Evolutionary conservation across 2,113 vertebrate genomes (phyloP), one percentile per base, ranked within the genome.

Genomic region (Oreochromis aureus): DNA sequence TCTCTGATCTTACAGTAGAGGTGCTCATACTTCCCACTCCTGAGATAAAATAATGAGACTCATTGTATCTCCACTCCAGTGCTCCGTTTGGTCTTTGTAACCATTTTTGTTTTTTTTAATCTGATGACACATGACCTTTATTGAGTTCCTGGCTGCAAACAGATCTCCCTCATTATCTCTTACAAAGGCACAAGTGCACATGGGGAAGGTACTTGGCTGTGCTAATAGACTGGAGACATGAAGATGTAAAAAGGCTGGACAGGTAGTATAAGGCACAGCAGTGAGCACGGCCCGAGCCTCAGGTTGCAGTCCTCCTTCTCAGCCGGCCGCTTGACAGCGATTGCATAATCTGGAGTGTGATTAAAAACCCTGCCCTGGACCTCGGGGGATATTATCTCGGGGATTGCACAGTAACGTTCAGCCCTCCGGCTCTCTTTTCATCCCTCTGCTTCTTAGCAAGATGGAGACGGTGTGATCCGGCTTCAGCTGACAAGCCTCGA

Each of bases 311-410:
- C 24, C 56, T 80, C 66, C 44, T 89, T 86, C 88, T 89, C 91
- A 88, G 91, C 91, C 39, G 78, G 89, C 86, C 12, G 63, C 18
- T 89, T 91, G 89, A 86, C 91, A 87, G 86, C 53, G 81, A 92
- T 95, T 93, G 79, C 89, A 89, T 94, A 94, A 96, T 94, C 86
- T 93, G 91, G 55, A 34, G 86, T 89, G 92, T 91, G 93, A 95
- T 96, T 94, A 91, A 95, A 93, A 91, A 91, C 82, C 88, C 89
- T 27, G 76, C n/a, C 84, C 87, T 66, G 87, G 91, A 91, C 91
- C 92, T 92, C 7, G 7, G 63, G 90, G 94, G 94, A 94, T 93
- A 92, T 94, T 89, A 93, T 90, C 93, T 89, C 53, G 36, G 91
- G 93, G 89, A 93, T 89, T 93, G 91, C 85, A 76, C 82, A 79